phyloP scores from a whole-genome alignment of 2,797 vertebrate species.

The Rachycentron canadum region DNA sequence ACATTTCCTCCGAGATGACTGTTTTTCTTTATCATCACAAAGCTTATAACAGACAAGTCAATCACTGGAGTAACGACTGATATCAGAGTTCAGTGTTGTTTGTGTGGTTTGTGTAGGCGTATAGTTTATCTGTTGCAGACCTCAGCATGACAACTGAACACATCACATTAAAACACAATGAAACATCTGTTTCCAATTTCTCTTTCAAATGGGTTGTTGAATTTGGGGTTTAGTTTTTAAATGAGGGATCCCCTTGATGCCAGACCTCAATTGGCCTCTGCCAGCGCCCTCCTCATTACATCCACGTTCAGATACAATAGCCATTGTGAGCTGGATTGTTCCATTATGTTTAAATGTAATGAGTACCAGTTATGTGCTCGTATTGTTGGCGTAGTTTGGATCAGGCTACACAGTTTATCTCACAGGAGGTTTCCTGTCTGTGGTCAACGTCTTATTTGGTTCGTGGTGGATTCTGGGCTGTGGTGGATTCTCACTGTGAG shows the following conservation, averaged over 20 bases:
- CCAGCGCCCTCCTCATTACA: neutral
- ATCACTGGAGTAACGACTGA: constrained; percentile 9
- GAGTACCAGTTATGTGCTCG: neutral
- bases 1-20: neutral
- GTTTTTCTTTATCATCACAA: neutral
- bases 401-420: constrained; percentile 23
- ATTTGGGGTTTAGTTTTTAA: constrained; percentile 14
- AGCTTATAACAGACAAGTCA: neutral
- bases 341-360: constrained; percentile 8
- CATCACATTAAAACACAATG: constrained; percentile 19
- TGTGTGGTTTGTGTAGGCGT: neutral
- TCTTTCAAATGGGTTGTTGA: constrained; percentile 26
- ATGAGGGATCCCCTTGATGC: constrained; percentile 10
- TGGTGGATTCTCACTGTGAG: constrained; percentile 16
- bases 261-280: constrained; percentile 5
- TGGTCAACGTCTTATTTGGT: constrained; percentile 42
- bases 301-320: constrained; percentile 19
- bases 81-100: constrained; percentile 7
- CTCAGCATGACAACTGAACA: constrained; percentile 23
- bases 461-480: constrained; percentile 38
- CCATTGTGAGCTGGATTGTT: constrained; percentile 10
- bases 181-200: constrained; percentile 45
- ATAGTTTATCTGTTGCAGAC: constrained; percentile 24
- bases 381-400: neutral
- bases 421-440: constrained; percentile 46